Base-by-base conservation (phyloP, 2,797 vertebrate genomes). In the Graptemys geographica region DNA sequence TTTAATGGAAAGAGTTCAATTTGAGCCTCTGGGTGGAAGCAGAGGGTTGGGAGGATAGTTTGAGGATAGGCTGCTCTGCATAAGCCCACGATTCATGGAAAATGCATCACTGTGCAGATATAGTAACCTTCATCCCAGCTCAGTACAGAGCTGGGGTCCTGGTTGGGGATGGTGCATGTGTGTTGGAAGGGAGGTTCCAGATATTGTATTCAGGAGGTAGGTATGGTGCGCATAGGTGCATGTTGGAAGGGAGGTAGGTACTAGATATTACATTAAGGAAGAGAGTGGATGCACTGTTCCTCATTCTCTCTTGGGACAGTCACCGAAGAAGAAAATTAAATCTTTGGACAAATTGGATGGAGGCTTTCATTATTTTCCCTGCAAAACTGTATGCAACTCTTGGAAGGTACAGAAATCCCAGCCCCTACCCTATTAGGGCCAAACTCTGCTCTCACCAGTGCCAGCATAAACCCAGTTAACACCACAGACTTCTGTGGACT, bases 401-500 rank as follows among this genome's bases (percentile, higher is more conserved):
- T 44, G 28, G 11, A 65, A 72, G 21, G 6, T 5, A 33, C 6
- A 49, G 76, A 86, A 89, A 55, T 9, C 2, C 3, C 57, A 56
- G 0, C 0, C 33, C 37, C 15, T 4, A 21, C 0, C 0, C 0
- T 25, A 47, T n/a, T 0, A 0, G 21, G 76, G 52, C 56, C 65
- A 27, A 11, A 37, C 18, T 44, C 3, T n/a, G 44, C 31, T 59
- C 52, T 37, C 1, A 0, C 2, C 0, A 0, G 49, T 37, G 51
- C 51, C 5, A 2, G 55, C n/a, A 3, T 53, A 15, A 74, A 37
- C 52, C 31, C 5, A 0, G 0, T 11, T 3, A 28, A 69, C 2
- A 1, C n/a, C 0, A 1, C 41, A 44, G 23, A 6, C 23, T 23
- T 44, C 69, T 23, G 7, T 23, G 21, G 37, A 74, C 19, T 74